Evolutionary conservation across 2,888 invertebrate species (phyloP).

Genomic region (Selenia dentaria): DNA sequence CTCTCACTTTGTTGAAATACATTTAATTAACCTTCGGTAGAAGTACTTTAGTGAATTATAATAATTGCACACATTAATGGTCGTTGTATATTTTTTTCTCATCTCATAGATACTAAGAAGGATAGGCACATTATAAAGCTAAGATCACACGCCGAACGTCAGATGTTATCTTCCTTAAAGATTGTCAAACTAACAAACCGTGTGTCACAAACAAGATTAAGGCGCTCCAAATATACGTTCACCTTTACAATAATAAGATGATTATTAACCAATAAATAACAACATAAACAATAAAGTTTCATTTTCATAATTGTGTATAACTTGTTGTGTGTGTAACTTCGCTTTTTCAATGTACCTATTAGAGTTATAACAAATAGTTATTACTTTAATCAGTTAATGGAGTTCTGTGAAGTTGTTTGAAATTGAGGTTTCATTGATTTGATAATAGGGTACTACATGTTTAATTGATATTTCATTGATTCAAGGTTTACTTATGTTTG

Average conservation of each 20-base stretch:
- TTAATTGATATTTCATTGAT: too few species aligned
- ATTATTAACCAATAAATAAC: slow-evolving; percentile 47
- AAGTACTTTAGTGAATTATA: too few species aligned
- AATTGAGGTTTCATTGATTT: background rate
- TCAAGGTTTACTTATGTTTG: too few species aligned
- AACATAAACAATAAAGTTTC: slow-evolving; percentile 32
- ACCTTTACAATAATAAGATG: slow-evolving; percentile 45
- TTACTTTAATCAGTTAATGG: slow-evolving; percentile 2
- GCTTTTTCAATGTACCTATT: slow-evolving; percentile 6
- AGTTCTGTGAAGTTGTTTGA: background rate
- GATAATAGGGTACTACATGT: too few species aligned
- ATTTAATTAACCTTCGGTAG: too few species aligned
- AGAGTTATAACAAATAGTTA: slow-evolving; percentile 10
- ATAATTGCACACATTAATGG: too few species aligned
- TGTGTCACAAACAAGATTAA: slow-evolving; percentile 34
- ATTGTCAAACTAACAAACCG: slow-evolving; percentile 15
- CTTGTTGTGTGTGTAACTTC: too few species aligned
- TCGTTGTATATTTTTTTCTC: too few species aligned
- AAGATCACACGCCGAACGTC: too few species aligned
- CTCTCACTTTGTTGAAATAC: too few species aligned
- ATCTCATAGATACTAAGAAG: too few species aligned
- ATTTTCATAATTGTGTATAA: slow-evolving; percentile 12
- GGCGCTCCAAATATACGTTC: slow-evolving; percentile 41
- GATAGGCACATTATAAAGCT: too few species aligned
- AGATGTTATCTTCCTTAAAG: background rate